Evolutionary conservation across 2,113 vertebrate species (phyloP).

Genomic region (Xenus cinereus): DNA sequence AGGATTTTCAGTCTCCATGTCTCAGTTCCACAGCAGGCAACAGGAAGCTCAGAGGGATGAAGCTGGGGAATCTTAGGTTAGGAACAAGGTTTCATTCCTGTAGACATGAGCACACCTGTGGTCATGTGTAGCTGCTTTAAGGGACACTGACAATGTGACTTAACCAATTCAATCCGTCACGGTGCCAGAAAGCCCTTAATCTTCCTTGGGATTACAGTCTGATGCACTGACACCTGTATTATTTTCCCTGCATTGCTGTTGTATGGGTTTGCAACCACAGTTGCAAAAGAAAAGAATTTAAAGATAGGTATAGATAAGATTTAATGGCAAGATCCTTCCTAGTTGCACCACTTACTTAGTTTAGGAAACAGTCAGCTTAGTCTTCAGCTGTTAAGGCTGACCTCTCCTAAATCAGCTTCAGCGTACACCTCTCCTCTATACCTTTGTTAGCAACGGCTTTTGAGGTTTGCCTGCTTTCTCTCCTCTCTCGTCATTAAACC

Average conservation of each 20-base stretch:
- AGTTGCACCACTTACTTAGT: neutral
- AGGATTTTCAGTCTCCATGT: neutral
- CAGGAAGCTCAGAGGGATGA: neutral
- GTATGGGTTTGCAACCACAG: neutral
- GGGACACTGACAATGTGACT: neutral
- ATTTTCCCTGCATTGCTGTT: neutral
- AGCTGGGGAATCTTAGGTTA: neutral
- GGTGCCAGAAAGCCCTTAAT: neutral
- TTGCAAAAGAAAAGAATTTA: neutral
- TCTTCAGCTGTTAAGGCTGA: neutral
- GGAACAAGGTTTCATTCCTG: neutral
- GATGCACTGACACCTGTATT: neutral
- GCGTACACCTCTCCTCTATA: neutral
- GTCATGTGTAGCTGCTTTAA: neutral
- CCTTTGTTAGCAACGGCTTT: neutral
- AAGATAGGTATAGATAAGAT: neutral
- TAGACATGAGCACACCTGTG: neutral
- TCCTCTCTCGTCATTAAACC: neutral
- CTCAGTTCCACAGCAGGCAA: neutral
- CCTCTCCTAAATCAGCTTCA: neutral
- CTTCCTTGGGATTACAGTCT: neutral
- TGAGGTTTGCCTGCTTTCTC: neutral
- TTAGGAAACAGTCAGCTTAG: neutral
- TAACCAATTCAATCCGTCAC: neutral
- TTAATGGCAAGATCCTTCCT: neutral